A percentile compares a stretch with the other conserved stretches of the same genome.
Conservation (phyloP, 2,113 vertebrate species). For the Hippocampus abdominalis region DNA sequence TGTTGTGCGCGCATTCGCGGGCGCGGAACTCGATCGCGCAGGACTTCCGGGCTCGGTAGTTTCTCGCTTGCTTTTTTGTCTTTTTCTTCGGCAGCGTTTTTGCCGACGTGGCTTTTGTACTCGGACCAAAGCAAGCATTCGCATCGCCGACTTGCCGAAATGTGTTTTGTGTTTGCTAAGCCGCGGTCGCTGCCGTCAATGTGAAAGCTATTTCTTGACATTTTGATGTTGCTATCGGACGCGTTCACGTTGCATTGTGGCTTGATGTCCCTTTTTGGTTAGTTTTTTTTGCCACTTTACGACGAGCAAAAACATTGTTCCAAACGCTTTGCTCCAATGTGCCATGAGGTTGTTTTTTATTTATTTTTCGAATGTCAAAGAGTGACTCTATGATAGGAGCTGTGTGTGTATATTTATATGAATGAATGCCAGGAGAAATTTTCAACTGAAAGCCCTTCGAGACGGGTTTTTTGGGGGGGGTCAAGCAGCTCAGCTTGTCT, state of each 20-base stretch:
- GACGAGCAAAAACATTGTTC: not conserved
- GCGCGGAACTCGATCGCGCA: too few relatives aligned
- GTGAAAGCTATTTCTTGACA: constrained; percentile 43
- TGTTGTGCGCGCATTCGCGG: too few relatives aligned
- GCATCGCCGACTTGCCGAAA: constrained; percentile 26
- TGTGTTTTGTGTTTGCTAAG: constrained; percentile 47
- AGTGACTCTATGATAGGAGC: not conserved
- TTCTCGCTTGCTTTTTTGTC: not conserved
- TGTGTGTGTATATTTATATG: not conserved
- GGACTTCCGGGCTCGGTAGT: not conserved
- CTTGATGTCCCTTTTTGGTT: too few relatives aligned
- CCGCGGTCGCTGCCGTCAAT: constrained; percentile 43
- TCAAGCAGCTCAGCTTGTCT: too few relatives aligned
- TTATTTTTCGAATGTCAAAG: constrained; percentile 1
- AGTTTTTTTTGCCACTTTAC: not conserved
- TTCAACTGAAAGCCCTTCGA: not conserved
- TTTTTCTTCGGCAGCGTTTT: not conserved
- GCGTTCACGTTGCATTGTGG: constrained; percentile 33
- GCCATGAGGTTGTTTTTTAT: not conserved
- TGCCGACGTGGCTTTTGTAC: not conserved
- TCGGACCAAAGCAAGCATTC: not conserved
- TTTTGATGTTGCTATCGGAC: constrained; percentile 54
- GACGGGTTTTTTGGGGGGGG: too few relatives aligned
- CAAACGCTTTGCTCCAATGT: not conserved
- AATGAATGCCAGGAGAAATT: not conserved